A percentile compares a stretch with the other conserved stretches of the same genome.
Conservation (phyloP, 2,888 invertebrate genomes). For the Toxonevra muliebris region DNA sequence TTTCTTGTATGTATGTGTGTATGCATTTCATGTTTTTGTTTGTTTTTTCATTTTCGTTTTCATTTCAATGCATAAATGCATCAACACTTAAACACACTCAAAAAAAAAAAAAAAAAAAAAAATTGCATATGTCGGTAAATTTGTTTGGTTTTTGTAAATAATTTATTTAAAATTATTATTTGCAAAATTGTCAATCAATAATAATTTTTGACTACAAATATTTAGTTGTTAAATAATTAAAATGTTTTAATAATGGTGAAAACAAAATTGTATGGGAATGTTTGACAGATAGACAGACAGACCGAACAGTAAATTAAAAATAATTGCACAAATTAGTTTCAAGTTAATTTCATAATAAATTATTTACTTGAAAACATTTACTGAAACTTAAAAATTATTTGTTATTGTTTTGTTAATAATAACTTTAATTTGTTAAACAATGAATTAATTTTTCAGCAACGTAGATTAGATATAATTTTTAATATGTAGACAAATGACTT, state of each 20-base stretch:
- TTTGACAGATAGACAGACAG: neutral
- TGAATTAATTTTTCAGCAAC: too few species aligned
- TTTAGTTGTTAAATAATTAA: neutral
- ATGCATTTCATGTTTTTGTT: neutral
- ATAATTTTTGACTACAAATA: slow-evolving; percentile 4
- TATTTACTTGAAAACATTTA: neutral
- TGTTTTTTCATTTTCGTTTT: neutral
- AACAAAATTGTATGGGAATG: neutral
- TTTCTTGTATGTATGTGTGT: slow-evolving; percentile 8
- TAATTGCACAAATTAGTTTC: neutral
- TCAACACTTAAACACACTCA: neutral
- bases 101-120: slow-evolving; percentile 2
- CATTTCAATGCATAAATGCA: neutral
- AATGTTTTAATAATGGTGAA: too few species aligned
- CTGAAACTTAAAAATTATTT: too few species aligned
- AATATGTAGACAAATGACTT: too few species aligned
- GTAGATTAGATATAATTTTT: too few species aligned
- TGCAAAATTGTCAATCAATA: slow-evolving; percentile 26
- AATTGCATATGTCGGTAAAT: neutral
- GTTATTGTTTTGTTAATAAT: too few species aligned
- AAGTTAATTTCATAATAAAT: neutral
- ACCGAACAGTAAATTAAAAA: neutral
- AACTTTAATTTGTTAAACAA: too few species aligned
- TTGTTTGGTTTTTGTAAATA: slow-evolving; percentile 29
- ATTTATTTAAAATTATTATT: slow-evolving; percentile 40